Conservation (phyloP, 2,113 vertebrate species). For the Gallinago jamesoni region DNA sequence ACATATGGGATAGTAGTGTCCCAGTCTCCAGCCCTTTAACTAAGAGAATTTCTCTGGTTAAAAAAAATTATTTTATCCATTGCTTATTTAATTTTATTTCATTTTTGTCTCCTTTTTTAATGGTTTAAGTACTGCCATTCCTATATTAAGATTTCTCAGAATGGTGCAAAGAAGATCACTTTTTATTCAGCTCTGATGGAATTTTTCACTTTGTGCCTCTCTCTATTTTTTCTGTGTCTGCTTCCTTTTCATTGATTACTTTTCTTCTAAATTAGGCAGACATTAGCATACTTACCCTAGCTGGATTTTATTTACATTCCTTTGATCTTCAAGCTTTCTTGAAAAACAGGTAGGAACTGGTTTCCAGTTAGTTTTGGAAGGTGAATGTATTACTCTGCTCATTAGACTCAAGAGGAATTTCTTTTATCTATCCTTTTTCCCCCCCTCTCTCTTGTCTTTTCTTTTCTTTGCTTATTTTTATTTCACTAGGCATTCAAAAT, state of each 20-base stretch:
- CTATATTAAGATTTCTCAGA: neutral
- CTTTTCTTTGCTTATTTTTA: neutral
- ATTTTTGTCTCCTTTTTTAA: neutral
- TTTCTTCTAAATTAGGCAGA: conserved; percentile 2
- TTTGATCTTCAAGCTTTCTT: conserved; percentile 35
- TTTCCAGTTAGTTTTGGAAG: conserved; percentile 26
- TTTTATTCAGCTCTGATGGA: neutral
- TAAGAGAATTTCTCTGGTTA: neutral
- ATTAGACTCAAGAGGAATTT: neutral
- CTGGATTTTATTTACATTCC: conserved; percentile 37
- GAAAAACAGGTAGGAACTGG: conserved; percentile 28
- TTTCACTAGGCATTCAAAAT: neutral
- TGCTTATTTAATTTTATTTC: neutral
- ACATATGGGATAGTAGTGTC: neutral
- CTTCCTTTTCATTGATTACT: conserved; percentile 20
- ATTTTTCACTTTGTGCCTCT: neutral
- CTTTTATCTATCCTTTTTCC: neutral
- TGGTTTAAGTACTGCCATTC: neutral
- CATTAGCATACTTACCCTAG: neutral
- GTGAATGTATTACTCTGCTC: conserved; percentile 17
- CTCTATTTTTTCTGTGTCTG: neutral
- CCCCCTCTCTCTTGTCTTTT: fast-evolving
- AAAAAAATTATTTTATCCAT: neutral
- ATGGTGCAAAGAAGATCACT: neutral
- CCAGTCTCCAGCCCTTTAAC: neutral